Evolutionary conservation across 2,888 invertebrate genomes (phyloP).

Genomic region (Allygus modestus): DNA sequence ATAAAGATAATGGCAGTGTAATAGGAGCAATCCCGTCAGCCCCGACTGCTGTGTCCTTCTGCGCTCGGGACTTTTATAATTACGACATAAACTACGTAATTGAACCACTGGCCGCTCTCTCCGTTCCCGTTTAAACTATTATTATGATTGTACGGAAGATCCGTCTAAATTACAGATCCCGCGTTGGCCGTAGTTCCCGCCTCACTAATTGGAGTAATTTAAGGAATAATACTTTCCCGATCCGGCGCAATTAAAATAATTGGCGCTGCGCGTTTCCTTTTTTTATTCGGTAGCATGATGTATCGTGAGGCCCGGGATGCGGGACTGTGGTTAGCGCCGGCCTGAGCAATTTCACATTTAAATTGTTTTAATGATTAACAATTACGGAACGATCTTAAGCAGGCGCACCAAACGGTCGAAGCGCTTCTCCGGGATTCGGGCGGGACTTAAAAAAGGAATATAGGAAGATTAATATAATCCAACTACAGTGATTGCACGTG

Average conservation of each 20-base stretch:
- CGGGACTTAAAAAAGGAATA: neutral
- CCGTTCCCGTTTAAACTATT: slow-evolving; percentile 44
- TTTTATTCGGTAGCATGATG: slow-evolving; percentile 36
- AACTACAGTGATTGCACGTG: too few relatives aligned
- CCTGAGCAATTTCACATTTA: neutral
- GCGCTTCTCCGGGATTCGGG: neutral
- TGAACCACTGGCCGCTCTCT: neutral
- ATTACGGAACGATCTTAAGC: neutral
- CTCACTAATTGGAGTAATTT: slow-evolving; percentile 46
- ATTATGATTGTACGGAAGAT: slow-evolving; percentile 47
- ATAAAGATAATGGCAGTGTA: slow-evolving; percentile 61
- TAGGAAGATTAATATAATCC: too few relatives aligned
- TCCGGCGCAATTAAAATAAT: slow-evolving; percentile 55
- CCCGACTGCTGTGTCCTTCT: slow-evolving; percentile 8
- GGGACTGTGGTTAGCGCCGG: slow-evolving; percentile 16
- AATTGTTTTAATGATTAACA: slow-evolving; percentile 31
- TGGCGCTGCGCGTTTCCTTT: slow-evolving; percentile 38
- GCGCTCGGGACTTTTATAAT: slow-evolving; percentile 40
- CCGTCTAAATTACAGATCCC: slow-evolving; percentile 49
- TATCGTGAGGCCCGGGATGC: slow-evolving; percentile 34
- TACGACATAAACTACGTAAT: slow-evolving; percentile 57
- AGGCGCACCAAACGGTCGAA: neutral
- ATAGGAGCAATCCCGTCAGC: slow-evolving; percentile 38
- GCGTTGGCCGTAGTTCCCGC: slow-evolving; percentile 14
- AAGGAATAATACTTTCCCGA: slow-evolving; percentile 55